These are phyloP conservation scores for Galaxias olidus DNA, from an alignment of 2,797 vertebrate species.

Conservation along the genomic window DNA sequence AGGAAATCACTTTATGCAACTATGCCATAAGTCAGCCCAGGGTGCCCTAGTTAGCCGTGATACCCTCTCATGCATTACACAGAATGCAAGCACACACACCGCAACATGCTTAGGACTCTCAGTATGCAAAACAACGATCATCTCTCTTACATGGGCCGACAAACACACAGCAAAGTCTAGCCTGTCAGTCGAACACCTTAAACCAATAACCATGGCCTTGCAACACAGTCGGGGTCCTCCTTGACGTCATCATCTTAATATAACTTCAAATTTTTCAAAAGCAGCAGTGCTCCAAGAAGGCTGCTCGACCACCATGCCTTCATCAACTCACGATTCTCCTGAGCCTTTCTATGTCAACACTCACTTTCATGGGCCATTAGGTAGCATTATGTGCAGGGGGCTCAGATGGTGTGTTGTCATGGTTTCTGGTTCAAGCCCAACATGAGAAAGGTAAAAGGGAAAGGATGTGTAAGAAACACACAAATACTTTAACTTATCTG, in stretches of 20 bases:
- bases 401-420: slow-evolving; percentile 19
- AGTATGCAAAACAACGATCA: no score
- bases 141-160: no score
- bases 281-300: no score
- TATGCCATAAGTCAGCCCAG: neutral
- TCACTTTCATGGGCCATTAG: slow-evolving; percentile 18
- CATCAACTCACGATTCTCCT: neutral
- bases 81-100: neutral
- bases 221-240: no score
- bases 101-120: no score
- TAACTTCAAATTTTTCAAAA: no score
- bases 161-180: no score
- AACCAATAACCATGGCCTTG: no score
- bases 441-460: slow-evolving; percentile 1
- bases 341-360: slow-evolving; percentile 4
- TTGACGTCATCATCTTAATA: no score
- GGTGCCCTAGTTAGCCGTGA: slow-evolving; percentile 1
- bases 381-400: neutral
- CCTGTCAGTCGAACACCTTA: no score
- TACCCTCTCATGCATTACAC: slow-evolving; percentile 14
- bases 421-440: neutral
- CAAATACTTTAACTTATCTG: neutral
- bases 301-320: no score
- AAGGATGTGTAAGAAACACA: neutral
- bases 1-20: slow-evolving; percentile 17